Evolutionary conservation across 2,888 invertebrate genomes (phyloP), one percentile per base, ranked within the genome.

Genomic region (Oscheius sp.): DNA sequence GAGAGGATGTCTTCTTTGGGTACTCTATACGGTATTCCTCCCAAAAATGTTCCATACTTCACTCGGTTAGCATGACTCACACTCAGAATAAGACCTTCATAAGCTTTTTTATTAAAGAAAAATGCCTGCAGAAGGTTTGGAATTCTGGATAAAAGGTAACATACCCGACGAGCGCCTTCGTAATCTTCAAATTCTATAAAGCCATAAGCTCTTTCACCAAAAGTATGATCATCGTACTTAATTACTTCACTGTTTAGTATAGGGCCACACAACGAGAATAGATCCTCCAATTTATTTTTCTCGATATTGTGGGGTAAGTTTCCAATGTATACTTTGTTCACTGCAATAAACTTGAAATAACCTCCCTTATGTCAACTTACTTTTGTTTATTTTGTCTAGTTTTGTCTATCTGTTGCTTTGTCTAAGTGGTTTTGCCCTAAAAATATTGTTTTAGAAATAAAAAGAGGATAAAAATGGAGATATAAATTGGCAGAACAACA

Each of bases 281-380:
- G 12, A 9, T 5, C 35, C 16, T 27, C 35, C 35, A 58, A 18
- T 27, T 25, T 27, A 18, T 16, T 6, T 18, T 27, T 27, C 23
- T 58, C 58, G 16, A 58, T 58, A 3, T 1, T 27, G 6, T 25
- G n/a, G 27, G 58, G 58, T n/a, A 58, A 35, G 18, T 58, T 58
- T 58, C 58, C 58, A 58, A 58, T 27, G 27, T 58, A 58, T 0
- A 58, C 29, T 1, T 27, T 29, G 25, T 25, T 27, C 58, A 58
- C 29, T 27, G 29, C 16, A 55, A 55, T 0, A 13, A 21, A 49
- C 5, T 49, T 18, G 5, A 13, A 18, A 21, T 5, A 49, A 18
- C n/a, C 5, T 5, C 49, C n/a, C n/a, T n/a, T 18, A 49, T 18
- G 1, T 5, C 3, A 0, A 49, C 49, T 49, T 49, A 49, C 49